A percentile compares a stretch with the other conserved stretches of the same genome.
Conservation (phyloP, 2,888 invertebrate genomes). For the Parnassius orleans region DNA sequence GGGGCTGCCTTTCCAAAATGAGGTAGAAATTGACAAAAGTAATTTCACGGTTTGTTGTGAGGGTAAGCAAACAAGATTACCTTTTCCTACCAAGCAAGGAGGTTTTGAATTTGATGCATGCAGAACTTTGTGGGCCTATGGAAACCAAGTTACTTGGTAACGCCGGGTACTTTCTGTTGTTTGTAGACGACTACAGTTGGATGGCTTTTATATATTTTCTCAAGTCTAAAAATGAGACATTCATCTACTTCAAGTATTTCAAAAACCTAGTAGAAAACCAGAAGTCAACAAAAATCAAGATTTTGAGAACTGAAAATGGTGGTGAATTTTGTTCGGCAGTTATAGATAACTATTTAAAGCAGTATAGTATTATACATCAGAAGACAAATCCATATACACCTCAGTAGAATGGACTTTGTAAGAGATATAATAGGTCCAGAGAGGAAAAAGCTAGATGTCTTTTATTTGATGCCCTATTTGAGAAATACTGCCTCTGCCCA, state of each 20-base stretch:
- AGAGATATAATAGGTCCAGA: neutral
- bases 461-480: neutral
- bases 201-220: no score
- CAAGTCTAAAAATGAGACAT: no score
- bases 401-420: neutral
- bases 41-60: no score
- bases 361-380: neutral
- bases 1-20: no score
- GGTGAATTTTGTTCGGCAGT: neutral
- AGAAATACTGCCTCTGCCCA: neutral
- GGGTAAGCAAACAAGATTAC: no score
- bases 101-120: no score
- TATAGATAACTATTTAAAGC: neutral
- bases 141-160: no score
- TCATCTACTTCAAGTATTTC: neutral
- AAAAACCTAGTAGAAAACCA: conserved; percentile 3
- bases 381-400: neutral
- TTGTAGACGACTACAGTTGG: no score
- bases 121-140: no score
- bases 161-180: no score
- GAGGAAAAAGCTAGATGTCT: neutral
- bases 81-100: no score
- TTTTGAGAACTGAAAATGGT: conserved; percentile 33
- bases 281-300: conserved; percentile 29
- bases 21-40: no score